Conservation (phyloP, 1,140 invertebrate species). For the Arctopsyche grandis region DNA sequence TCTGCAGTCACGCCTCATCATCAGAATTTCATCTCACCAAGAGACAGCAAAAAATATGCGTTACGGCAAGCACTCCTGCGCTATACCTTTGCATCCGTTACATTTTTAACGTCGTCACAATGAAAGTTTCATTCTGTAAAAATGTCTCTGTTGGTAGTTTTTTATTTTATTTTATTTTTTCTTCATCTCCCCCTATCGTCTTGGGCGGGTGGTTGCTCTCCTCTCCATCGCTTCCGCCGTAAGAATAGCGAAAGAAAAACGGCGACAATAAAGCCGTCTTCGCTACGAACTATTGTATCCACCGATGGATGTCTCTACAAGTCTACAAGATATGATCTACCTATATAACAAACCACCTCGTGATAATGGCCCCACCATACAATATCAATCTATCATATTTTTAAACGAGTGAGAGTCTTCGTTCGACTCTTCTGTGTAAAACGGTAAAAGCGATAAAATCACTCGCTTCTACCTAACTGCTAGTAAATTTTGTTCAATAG, state of each 20-base stretch:
- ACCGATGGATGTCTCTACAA: conserved; percentile 38
- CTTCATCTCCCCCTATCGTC: background rate
- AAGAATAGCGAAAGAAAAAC: conserved; percentile 35
- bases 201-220: background rate
- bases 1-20: conserved; percentile 18
- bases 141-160: conserved; percentile 9
- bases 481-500: background rate
- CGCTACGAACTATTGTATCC: conserved; percentile 32
- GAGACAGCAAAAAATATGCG: background rate
- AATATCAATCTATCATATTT: conserved; percentile 51
- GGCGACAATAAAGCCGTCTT: conserved; percentile 44
- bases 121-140: conserved; percentile 42
- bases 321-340: no score
- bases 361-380: conserved; percentile 43
- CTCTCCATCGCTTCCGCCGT: conserved; percentile 8
- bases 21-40: conserved; percentile 11
- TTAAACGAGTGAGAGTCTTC: conserved; percentile 27
- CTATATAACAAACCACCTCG: background rate
- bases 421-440: conserved; percentile 6
- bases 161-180: background rate
- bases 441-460: conserved; percentile 35
- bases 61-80: background rate
- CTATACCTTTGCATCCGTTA: conserved; percentile 12
- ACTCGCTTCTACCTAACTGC: conserved; percentile 28
- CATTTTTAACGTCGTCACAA: conserved; percentile 39